phyloP scores from a whole-genome alignment of 2,888 invertebrate genomes.

The Cosmorhoe ocellata region DNA sequence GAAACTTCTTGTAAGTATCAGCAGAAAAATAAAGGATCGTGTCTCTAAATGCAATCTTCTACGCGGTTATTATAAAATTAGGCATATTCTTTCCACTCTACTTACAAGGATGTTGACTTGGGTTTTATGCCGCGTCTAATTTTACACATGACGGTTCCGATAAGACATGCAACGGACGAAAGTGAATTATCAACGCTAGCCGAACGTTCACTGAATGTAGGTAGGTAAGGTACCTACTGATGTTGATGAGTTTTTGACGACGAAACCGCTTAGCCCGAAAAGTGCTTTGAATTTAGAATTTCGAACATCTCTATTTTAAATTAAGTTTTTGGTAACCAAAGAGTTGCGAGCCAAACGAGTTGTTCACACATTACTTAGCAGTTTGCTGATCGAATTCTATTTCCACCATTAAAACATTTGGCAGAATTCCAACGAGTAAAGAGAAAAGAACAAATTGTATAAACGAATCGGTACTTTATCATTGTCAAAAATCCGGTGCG shows the following conservation, averaged over 20 bases:
- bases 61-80: no score
- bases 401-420: slow-evolving; percentile 49
- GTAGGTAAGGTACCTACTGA: slow-evolving; percentile 26
- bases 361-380: slow-evolving; percentile 24
- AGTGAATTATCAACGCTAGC: slow-evolving; percentile 46
- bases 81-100: no score
- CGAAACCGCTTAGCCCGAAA: slow-evolving; percentile 32
- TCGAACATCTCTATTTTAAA: slow-evolving; percentile 7
- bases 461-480: slow-evolving; percentile 51
- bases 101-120: not conserved
- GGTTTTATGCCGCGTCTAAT: slow-evolving; percentile 11
- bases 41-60: no score
- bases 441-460: slow-evolving; percentile 49
- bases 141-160: slow-evolving; percentile 14
- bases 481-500: slow-evolving; percentile 36
- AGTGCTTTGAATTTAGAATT: slow-evolving; percentile 16
- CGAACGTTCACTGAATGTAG: slow-evolving; percentile 37
- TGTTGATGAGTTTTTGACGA: slow-evolving; percentile 54
- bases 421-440: slow-evolving; percentile 45
- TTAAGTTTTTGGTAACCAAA: not conserved
- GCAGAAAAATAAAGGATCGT: no score
- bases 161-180: slow-evolving; percentile 29
- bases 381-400: slow-evolving; percentile 39
- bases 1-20: no score
- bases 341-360: not conserved